Conservation (phyloP, 2,888 invertebrate genomes). For the Drosophila neotestacea region DNA sequence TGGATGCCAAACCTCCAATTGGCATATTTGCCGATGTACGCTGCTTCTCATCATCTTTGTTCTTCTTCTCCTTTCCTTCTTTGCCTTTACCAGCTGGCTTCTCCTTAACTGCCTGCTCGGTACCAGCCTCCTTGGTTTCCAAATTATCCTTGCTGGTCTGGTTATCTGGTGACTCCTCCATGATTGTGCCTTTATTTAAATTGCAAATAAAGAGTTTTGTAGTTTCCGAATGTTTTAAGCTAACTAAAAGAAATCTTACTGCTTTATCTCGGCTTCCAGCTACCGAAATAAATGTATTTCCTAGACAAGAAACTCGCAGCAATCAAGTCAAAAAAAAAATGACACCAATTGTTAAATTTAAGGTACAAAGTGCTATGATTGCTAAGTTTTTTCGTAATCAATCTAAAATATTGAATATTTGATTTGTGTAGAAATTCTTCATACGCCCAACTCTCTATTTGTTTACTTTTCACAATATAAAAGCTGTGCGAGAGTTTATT, state of each 20-base stretch:
- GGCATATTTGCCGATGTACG: conserved; percentile 9
- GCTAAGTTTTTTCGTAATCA: neutral
- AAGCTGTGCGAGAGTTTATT: neutral
- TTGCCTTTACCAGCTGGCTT: conserved; percentile 30
- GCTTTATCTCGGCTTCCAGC: neutral
- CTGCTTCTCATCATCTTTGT: conserved; percentile 37
- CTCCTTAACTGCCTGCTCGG: conserved; percentile 40
- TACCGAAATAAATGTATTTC: neutral
- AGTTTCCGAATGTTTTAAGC: conserved; percentile 8
- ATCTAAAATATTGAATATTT: too few species aligned
- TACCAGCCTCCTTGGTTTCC: conserved; percentile 19
- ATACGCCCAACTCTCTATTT: too few species aligned
- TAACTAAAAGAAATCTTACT: conserved; percentile 6
- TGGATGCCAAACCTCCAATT: conserved; percentile 14
- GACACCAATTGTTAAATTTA: neutral
- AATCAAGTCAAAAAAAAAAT: neutral
- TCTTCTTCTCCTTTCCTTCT: conserved; percentile 40
- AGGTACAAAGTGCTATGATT: neutral
- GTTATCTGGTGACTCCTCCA: conserved; percentile 45
- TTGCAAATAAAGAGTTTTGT: neutral
- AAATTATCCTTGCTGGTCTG: conserved; percentile 32
- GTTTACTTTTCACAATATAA: too few species aligned
- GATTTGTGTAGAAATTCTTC: too few species aligned
- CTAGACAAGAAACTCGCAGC: neutral
- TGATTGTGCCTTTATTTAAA: neutral